Evolutionary conservation across 2,113 vertebrate genomes (phyloP).

Genomic region (Oostethus manadensis): DNA sequence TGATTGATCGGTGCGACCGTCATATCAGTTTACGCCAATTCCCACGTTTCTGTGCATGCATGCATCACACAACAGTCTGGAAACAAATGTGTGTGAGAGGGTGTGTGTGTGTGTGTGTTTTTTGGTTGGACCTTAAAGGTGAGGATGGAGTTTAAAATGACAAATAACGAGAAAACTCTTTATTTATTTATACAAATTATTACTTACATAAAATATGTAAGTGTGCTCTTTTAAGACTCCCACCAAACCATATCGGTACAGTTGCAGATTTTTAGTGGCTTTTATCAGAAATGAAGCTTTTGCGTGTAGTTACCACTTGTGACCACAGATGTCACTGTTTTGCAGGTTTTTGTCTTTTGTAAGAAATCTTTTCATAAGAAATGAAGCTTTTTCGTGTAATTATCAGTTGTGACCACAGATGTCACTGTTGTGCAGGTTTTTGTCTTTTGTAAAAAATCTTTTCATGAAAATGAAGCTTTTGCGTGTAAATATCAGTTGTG

Average conservation of each 20-base stretch:
- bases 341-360: too few species aligned
- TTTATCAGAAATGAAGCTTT: background rate
- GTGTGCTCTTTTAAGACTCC: background rate
- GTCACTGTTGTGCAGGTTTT: background rate
- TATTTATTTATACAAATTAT: too few species aligned
- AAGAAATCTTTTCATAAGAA: background rate
- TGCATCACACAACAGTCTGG: constrained; percentile 8
- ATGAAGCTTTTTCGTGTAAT: background rate
- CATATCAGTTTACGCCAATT: constrained; percentile 5
- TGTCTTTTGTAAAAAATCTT: too few species aligned
- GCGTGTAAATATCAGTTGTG: background rate
- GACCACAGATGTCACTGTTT: background rate
- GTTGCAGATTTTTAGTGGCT: too few species aligned
- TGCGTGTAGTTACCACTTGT: background rate
- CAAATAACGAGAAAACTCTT: too few species aligned
- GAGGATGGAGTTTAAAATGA: constrained; percentile 8
- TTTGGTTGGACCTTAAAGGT: too few species aligned
- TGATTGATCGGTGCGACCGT: too few species aligned
- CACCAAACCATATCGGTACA: too few species aligned
- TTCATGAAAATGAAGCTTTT: background rate
- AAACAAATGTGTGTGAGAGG: constrained; percentile 7
- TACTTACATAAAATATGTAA: too few species aligned
- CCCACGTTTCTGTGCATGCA: constrained; percentile 10
- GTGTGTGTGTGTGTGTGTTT: background rate
- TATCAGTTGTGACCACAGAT: background rate